Base-by-base conservation (phyloP, 2,888 invertebrate genomes). In the Cosmopolites sordidus region DNA sequence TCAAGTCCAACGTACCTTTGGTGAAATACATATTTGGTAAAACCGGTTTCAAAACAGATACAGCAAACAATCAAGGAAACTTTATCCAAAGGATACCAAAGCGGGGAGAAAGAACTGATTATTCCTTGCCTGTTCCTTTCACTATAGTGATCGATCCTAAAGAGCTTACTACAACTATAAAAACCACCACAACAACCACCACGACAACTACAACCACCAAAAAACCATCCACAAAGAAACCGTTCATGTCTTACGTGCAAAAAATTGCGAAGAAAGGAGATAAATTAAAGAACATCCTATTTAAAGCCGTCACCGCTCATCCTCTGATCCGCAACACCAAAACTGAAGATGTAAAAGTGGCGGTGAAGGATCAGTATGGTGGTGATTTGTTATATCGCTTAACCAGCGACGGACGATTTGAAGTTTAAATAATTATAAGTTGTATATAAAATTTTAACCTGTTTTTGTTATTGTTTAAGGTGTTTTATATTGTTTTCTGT, bases 31-130 rank as follows among this genome's bases (percentile, higher is more conserved):
- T 40, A 2, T 3, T 37, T 11, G 37, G 37, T 37, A 37, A 14
- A 12, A 16, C 40, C 11, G 9, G 15, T 16, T 8, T 16, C 12
- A 33, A 33, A 12, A 6, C 27, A 5, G 27, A 27, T 6, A 12
- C 33, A n/a, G 4, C 5, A 3, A 5, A 33, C 8, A 33, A n/a
- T 4, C n/a, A 33, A 12, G 11, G 12, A 11, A 33, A n/a, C 4
- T 29, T 54, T 16, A 43, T 55, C 15, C 58, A 58, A 39, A 55
- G 33, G 44, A 58, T 58, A 15, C 58, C 58, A 14, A 51, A 53
- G 43, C 50, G 37, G 37, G 55, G 55, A 2, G 43, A 55, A 38
- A 55, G 49, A 44, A 3, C 17, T 2, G 8, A 22, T 8, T 49
- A 47, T 6, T 27, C n/a, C 8, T 9, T 53, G 11, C 51, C 54